A percentile compares a stretch with the other conserved stretches of the same genome.
phyloP scores from a whole-genome alignment of 2,797 vertebrate genomes.

The Chrysocyon brachyurus region DNA sequence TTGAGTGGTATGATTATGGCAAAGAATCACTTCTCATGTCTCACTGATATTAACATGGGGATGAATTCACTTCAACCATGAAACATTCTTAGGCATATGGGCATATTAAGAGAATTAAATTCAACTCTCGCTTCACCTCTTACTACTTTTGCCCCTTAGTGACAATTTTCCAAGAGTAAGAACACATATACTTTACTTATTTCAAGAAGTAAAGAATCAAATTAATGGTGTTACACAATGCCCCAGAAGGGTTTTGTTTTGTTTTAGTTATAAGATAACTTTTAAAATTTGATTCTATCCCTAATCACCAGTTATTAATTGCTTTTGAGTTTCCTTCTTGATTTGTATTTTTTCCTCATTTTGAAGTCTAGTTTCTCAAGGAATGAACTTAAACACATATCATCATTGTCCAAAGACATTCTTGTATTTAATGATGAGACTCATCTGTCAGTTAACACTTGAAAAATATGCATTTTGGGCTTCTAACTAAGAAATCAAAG shows the following conservation, averaged over 20 bases:
- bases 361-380: neutral
- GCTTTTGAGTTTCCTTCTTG: neutral
- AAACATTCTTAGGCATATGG: neutral
- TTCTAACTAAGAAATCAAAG: neutral
- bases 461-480: neutral
- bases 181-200: neutral
- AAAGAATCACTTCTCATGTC: neutral
- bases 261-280: neutral
- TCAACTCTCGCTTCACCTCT: neutral
- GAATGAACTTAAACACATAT: neutral
- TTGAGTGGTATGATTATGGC: neutral
- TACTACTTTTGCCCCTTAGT: neutral
- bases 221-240: neutral
- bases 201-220: neutral
- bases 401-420: neutral
- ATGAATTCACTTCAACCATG: neutral
- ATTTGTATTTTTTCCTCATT: conserved; percentile 8
- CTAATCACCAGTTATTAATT: neutral
- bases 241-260: neutral
- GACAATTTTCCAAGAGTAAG: neutral
- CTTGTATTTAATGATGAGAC: neutral
- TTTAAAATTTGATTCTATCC: neutral
- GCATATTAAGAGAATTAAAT: neutral
- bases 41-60: neutral
- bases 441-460: neutral